A percentile compares a stretch with the other conserved stretches of the same genome.
Evolutionary conservation across 1,140 invertebrate genomes (phyloP).

Genomic region (Schmidtea mediterranea): DNA sequence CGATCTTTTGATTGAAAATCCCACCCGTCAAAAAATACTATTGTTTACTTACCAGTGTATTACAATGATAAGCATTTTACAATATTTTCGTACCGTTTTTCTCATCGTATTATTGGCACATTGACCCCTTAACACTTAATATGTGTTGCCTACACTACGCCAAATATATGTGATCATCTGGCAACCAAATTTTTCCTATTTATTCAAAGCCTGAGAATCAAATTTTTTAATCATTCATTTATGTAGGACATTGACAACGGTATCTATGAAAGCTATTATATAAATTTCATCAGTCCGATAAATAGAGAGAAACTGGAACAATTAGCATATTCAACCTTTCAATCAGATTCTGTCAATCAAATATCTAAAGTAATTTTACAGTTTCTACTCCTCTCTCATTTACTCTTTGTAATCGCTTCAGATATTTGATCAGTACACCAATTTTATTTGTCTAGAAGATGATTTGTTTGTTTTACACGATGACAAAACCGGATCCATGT

Average conservation of each 20-base stretch:
- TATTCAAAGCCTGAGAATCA: too few relatives aligned
- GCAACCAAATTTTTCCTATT: too few relatives aligned
- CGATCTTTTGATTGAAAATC: too few relatives aligned
- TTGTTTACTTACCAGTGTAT: too few relatives aligned
- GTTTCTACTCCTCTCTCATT: too few relatives aligned
- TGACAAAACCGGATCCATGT: slow-evolving; percentile 59
- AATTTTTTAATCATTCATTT: background rate
- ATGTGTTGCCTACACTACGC: too few relatives aligned
- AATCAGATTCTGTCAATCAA: slow-evolving; percentile 33
- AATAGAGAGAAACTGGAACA: slow-evolving; percentile 76
- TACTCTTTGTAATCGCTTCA: too few relatives aligned
- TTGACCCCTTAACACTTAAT: background rate
- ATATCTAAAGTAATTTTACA: slow-evolving; percentile 44
- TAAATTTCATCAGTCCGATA: slow-evolving; percentile 92
- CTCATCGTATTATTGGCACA: background rate
- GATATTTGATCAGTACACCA: slow-evolving; percentile 65
- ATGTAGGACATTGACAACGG: slow-evolving; percentile 46
- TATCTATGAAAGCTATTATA: slow-evolving; percentile 72
- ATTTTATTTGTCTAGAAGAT: slow-evolving; percentile 91
- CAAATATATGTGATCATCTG: too few relatives aligned
- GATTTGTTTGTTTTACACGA: slow-evolving; percentile 78
- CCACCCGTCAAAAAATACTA: too few relatives aligned
- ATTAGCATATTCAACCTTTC: slow-evolving; percentile 37
- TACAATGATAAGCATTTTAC: background rate
- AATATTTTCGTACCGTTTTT: background rate